Conservation (phyloP, 1,140 invertebrate genomes). For the Heliconius himera region DNA sequence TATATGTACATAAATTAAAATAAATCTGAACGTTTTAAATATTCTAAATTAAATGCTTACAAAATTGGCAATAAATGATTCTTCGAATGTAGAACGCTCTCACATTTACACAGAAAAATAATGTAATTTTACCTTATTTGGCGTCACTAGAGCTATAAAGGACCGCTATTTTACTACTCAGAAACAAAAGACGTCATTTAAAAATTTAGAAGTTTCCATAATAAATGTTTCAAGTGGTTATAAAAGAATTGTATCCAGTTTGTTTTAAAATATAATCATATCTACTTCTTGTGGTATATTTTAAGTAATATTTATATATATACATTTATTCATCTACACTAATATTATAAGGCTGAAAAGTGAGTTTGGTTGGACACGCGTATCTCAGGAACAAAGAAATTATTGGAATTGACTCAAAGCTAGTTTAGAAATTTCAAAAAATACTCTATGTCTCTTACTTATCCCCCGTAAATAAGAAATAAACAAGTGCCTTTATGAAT, state of each 20-base stretch:
- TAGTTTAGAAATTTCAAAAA: too few species aligned
- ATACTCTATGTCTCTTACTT: too few species aligned
- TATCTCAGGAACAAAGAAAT: too few species aligned
- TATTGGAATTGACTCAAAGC: too few species aligned
- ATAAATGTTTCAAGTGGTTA: neutral
- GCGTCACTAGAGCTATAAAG: neutral
- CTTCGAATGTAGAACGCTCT: conserved; percentile 15
- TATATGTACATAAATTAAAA: neutral
- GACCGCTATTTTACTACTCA: neutral
- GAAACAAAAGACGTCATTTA: conserved; percentile 7
- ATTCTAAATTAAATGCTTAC: neutral
- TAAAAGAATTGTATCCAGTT: neutral
- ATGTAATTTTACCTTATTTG: conserved; percentile 6
- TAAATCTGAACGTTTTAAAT: neutral
- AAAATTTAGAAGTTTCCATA: neutral
- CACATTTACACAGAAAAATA: neutral
- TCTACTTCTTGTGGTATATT: neutral
- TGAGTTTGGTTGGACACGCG: too few species aligned
- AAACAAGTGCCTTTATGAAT: too few species aligned
- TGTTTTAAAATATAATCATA: neutral
- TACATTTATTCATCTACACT: neutral
- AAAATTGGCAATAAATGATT: conserved; percentile 7
- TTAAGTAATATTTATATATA: neutral
- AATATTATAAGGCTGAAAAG: neutral
- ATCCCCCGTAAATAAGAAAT: too few species aligned